Percentiles rank a stretch among this genome's conserved stretches.
phyloP scores from a whole-genome alignment of 2,797 vertebrate species.

The Microcaecilia unicolor region DNA sequence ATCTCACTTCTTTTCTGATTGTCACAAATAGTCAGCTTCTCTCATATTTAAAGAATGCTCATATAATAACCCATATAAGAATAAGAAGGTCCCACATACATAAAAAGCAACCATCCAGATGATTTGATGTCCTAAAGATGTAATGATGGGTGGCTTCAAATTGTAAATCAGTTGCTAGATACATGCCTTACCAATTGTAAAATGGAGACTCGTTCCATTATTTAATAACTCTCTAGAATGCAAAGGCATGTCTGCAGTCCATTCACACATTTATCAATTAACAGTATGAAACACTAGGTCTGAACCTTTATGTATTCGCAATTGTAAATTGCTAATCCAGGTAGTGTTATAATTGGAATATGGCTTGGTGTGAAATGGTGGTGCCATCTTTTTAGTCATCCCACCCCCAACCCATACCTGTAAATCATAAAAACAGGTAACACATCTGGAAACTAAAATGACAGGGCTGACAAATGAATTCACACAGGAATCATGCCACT shows the following conservation, averaged over 20 bases:
- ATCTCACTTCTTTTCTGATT: too few relatives aligned
- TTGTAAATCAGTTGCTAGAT: conserved; percentile 14
- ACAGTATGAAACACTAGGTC: conserved; percentile 14
- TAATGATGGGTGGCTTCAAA: too few relatives aligned
- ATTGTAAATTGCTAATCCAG: conserved; percentile 47
- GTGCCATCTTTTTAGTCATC: conserved; percentile 44
- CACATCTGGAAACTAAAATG: conserved; percentile 60
- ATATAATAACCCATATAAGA: too few relatives aligned
- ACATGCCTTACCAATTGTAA: conserved; percentile 2
- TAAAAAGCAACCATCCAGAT: too few relatives aligned
- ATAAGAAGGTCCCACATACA: too few relatives aligned
- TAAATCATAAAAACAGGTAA: conserved; percentile 56
- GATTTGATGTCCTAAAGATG: too few relatives aligned
- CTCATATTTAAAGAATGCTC: too few relatives aligned
- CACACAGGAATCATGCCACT: conserved; percentile 60
- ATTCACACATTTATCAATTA: conserved; percentile 34
- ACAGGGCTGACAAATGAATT: conserved; percentile 63
- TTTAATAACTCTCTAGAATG: conserved; percentile 17
- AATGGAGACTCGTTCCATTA: conserved; percentile 2
- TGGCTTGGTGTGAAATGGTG: conserved; percentile 44
- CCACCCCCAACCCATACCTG: conserved; percentile 46
- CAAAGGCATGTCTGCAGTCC: conserved; percentile 9
- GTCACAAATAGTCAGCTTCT: too few relatives aligned
- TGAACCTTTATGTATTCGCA: conserved; percentile 26
- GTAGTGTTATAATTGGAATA: conserved; percentile 44